Base-by-base conservation (phyloP, 2,113 vertebrate species). In the Phycodurus eques region DNA sequence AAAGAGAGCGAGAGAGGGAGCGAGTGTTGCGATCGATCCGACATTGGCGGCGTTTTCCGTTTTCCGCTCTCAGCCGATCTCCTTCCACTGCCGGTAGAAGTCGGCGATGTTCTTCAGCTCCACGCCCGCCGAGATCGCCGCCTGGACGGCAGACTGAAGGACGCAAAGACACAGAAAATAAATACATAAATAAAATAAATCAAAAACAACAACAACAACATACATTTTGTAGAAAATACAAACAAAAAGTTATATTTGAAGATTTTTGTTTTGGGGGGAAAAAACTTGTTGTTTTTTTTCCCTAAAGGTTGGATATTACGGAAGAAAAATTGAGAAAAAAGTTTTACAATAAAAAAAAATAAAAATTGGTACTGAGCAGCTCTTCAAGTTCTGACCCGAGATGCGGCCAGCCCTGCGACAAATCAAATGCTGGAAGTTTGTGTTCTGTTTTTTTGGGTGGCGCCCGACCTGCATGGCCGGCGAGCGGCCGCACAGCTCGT, bases 81-180 rank as follows among this genome's bases (percentile, higher is more conserved):
- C 97, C 80, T 99, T 99, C 97, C 97, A 98, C 92, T 98, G 97
- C 80, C 93, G 94, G 94, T 96, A 98, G 91, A 99, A 98, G 19
- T 96, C 96, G 89, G 94, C 85, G 19, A 98, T 91, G 27, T 98
- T 98, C 80, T 95, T 97, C 74, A 99, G 90, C 76, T 99, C 97
- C 79, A 98, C 93, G 27, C 94, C 96, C 20, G 96, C 95, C 0
- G 81, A 89, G 66, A 88, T 72, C 1, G 92, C 96, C 0, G 94
- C 95, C 87, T 96, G 95, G 71, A 98, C 59, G n/a, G 96, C 96
- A 65, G 92, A 81, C 97, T 98, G 91, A 80, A 22, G 71, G 2
- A n/a, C 44, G 14, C 9, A 15, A 0, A 1, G 49, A 27, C 33
- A 0, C 33, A 19, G 2, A 13, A 10, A 20, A 19, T 66, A 13